These are phyloP conservation scores for Agrypnus murinus DNA, from an alignment of 2,888 invertebrate species.

Conservation along the genomic window DNA sequence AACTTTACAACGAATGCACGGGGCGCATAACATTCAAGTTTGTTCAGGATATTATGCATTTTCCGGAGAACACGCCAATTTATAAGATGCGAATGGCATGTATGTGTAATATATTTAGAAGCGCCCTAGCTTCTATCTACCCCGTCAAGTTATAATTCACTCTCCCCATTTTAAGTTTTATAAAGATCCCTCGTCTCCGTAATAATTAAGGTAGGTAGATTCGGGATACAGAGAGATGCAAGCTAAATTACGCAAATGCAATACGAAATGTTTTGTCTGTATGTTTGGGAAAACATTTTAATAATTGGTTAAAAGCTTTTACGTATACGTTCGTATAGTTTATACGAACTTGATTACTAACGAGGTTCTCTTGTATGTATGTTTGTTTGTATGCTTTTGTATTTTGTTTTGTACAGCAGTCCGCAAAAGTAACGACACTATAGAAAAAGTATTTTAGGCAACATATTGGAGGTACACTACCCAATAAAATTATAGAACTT, in stretches of 20 bases:
- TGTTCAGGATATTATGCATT: slow-evolving; percentile 35
- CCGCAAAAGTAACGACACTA: too few species aligned
- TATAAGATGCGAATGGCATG: slow-evolving; percentile 33
- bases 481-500: too few species aligned
- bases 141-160: slow-evolving; percentile 34
- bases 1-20: slow-evolving; percentile 28
- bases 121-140: slow-evolving; percentile 25
- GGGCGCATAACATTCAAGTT: slow-evolving; percentile 32
- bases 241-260: slow-evolving; percentile 17
- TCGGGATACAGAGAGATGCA: slow-evolving; percentile 13
- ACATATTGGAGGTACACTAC: too few species aligned
- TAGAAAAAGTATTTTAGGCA: too few species aligned
- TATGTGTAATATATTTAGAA: slow-evolving; percentile 37
- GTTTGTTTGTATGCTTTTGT: too few species aligned
- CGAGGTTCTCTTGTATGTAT: neutral
- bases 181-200: slow-evolving; percentile 27
- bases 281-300: slow-evolving; percentile 2
- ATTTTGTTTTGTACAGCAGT: too few species aligned
- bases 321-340: neutral
- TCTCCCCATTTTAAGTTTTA: slow-evolving; percentile 38
- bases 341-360: neutral
- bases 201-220: slow-evolving; percentile 26
- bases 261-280: slow-evolving; percentile 2
- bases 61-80: slow-evolving; percentile 26
- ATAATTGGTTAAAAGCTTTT: slow-evolving; percentile 1